Evolutionary conservation across 2,113 vertebrate genomes (phyloP).

Genomic region (Chloropsis hardwickii): DNA sequence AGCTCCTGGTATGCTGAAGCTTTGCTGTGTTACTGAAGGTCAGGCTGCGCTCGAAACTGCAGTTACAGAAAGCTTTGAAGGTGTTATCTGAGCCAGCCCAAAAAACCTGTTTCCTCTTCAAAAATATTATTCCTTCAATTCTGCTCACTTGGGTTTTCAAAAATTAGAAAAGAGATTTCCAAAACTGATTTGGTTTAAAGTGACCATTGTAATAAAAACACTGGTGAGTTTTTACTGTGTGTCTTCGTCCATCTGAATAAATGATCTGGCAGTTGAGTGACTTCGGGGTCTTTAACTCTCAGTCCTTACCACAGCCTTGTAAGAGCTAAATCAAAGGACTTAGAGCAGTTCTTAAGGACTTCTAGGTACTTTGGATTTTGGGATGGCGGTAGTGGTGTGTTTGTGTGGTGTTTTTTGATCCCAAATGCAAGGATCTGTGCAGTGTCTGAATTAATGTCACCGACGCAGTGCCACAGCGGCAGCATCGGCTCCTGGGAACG

Average conservation of each 20-base stretch:
- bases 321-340: background rate
- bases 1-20: background rate
- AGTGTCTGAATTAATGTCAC: fast-evolving
- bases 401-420: background rate
- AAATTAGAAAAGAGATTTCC: background rate
- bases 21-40: background rate
- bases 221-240: background rate
- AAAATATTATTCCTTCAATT: background rate
- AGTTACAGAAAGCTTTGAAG: background rate
- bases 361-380: background rate
- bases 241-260: background rate
- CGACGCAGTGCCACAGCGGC: background rate
- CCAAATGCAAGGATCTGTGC: background rate
- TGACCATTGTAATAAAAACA: background rate
- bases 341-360: background rate
- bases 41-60: background rate
- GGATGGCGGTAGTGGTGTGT: too few relatives aligned
- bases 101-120: background rate
- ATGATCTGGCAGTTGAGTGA: background rate
- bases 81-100: background rate
- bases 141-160: background rate
- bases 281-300: background rate
- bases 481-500: background rate
- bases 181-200: background rate
- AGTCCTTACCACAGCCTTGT: background rate